phyloP scores from a whole-genome alignment of 2,797 vertebrate species.

The Dipus sagitta region DNA sequence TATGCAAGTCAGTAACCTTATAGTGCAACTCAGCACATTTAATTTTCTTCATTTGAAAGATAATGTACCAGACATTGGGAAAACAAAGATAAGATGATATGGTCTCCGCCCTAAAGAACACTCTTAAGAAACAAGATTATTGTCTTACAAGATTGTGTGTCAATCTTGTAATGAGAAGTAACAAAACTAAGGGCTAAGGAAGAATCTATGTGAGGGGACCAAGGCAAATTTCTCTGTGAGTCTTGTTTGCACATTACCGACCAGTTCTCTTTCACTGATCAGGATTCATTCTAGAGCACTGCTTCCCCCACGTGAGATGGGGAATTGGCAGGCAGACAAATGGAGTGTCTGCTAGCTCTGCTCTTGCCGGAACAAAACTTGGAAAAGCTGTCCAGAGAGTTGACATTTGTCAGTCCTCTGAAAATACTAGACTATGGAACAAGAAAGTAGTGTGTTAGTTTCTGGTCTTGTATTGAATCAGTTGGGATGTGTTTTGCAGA shows the following conservation, averaged over 20 bases:
- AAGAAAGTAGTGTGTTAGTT: neutral
- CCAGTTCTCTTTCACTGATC: neutral
- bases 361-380: neutral
- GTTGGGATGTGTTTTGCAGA: neutral
- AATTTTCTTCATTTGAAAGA: slow-evolving; percentile 46
- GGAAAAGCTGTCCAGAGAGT: neutral
- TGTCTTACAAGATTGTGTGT: neutral
- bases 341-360: neutral
- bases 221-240: neutral
- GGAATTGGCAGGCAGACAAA: neutral
- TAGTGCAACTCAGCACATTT: slow-evolving; percentile 19
- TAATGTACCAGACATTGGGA: neutral
- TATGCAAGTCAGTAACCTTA: neutral
- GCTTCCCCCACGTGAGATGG: neutral
- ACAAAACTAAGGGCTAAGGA: neutral
- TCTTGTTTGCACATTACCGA: neutral
- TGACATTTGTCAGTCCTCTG: neutral
- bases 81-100: neutral
- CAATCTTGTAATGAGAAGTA: neutral
- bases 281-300: neutral
- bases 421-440: neutral
- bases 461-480: neutral
- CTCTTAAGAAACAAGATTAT: neutral
- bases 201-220: neutral
- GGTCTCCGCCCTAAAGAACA: neutral